Conservation (phyloP, 2,113 vertebrate genomes). For the Percina caprodes region DNA sequence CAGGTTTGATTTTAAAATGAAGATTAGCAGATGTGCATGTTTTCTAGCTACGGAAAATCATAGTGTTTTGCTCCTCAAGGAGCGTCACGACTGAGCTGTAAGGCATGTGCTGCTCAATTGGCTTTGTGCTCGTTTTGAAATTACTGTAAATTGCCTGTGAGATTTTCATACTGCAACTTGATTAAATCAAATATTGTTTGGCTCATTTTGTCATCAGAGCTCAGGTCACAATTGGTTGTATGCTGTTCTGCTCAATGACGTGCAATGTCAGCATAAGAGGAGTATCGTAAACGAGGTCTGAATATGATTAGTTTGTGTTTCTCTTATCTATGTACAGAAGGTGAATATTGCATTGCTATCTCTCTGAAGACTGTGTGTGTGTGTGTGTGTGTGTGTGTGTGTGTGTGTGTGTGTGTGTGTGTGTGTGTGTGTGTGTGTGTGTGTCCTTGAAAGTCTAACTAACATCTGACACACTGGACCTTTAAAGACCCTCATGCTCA, state of each 20-base stretch:
- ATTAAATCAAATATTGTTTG: slow-evolving; percentile 50
- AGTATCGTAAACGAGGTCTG: slow-evolving; percentile 27
- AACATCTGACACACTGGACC: slow-evolving; percentile 25
- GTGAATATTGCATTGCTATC: slow-evolving; percentile 34
- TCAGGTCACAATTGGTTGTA: slow-evolving; percentile 14
- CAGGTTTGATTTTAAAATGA: slow-evolving; percentile 51
- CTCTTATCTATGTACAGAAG: slow-evolving; percentile 44
- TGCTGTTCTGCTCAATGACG: not conserved
- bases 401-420: slow-evolving; percentile 3
- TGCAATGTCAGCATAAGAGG: slow-evolving; percentile 11
- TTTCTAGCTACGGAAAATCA: slow-evolving; percentile 56
- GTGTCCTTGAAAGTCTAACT: slow-evolving; percentile 36
- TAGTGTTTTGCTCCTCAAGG: slow-evolving; percentile 53
- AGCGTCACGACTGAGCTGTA: slow-evolving; percentile 49
- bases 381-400: slow-evolving; percentile 13
- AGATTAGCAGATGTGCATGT: slow-evolving; percentile 60
- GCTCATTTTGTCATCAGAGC: slow-evolving; percentile 30
- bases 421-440: slow-evolving; percentile 5
- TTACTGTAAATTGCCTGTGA: slow-evolving; percentile 26
- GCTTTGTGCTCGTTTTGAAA: slow-evolving; percentile 28
- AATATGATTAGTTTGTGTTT: slow-evolving; percentile 49
- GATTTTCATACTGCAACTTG: slow-evolving; percentile 20
- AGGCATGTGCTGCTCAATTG: slow-evolving; percentile 31
- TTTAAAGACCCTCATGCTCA: not conserved
- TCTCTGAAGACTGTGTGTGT: slow-evolving; percentile 9